Conservation (phyloP, 2,797 vertebrate genomes). For the Poecilia wingei region DNA sequence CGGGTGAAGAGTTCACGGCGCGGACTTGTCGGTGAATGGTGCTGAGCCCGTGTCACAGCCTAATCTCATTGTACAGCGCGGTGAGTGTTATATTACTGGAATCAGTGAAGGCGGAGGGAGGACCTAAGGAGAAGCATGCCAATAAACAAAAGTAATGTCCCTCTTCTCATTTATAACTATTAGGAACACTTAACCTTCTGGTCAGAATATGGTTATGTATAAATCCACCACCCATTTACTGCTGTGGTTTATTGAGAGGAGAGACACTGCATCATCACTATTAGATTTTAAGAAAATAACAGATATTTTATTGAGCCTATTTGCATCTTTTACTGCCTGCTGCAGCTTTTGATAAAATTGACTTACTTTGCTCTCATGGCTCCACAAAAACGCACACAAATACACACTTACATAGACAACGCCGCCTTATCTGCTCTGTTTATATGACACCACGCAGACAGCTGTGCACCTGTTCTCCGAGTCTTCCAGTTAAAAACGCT, state of each 20-base stretch:
- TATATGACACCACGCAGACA: conserved; percentile 35
- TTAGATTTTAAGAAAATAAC: conserved; percentile 58
- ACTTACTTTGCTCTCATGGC: conserved; percentile 16
- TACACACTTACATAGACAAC: conserved; percentile 11
- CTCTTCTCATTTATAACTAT: conserved; percentile 77
- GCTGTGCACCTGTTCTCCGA: conserved; percentile 38
- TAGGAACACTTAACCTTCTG: conserved; percentile 82
- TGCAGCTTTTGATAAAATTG: conserved; percentile 61
- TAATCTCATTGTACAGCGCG: conserved; percentile 73
- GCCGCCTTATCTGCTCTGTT: conserved; percentile 21
- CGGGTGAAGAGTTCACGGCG: conserved; percentile 81
- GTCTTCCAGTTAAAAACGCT: conserved; percentile 16
- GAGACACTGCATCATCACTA: conserved; percentile 64
- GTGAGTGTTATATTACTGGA: conserved; percentile 72
- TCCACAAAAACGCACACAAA: conserved; percentile 12
- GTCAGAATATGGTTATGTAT: conserved; percentile 68
- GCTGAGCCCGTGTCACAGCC: conserved; percentile 60
- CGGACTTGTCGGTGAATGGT: conserved; percentile 69
- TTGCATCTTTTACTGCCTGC: conserved; percentile 72
- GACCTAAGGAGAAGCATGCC: conserved; percentile 62
- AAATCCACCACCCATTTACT: conserved; percentile 74
- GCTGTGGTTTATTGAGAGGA: conserved; percentile 64
- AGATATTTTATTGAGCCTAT: conserved; percentile 65
- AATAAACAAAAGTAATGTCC: conserved; percentile 78
- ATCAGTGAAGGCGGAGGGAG: conserved; percentile 60